phyloP scores from a whole-genome alignment of 2,113 vertebrate species.

The Zonotrichia leucophrys region DNA sequence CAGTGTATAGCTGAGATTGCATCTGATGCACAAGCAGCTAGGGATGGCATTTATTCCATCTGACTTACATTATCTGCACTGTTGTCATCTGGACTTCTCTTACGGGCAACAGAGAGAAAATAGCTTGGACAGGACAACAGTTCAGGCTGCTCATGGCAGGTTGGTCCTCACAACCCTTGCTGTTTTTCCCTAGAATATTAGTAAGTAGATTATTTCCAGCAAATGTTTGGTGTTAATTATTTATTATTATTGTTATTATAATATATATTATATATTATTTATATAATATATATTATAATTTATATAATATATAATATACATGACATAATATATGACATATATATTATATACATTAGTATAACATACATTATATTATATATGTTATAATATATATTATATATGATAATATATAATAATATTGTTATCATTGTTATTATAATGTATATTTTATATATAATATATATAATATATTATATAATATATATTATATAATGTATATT shows the following conservation, averaged over 20 bases:
- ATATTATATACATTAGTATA: no score
- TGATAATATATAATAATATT: no score
- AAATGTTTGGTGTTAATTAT: not conserved
- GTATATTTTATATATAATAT: no score
- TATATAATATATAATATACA: no score
- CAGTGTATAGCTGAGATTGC: not conserved
- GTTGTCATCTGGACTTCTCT: not conserved
- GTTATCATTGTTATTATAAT: no score
- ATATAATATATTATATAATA: no score
- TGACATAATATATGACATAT: no score
- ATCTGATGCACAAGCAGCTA: not conserved
- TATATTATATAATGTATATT: no score
- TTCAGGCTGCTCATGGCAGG: not conserved
- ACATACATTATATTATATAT: no score
- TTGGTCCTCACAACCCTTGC: not conserved
- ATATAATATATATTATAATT: no score
- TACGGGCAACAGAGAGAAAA: not conserved
- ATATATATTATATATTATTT: not conserved
- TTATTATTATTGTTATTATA: not conserved
- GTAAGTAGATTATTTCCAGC: not conserved
- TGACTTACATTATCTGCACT: not conserved
- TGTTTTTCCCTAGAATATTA: not conserved
- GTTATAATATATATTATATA: no score
- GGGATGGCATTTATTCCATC: not conserved
- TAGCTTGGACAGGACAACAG: not conserved